Conservation (phyloP, 2,797 vertebrate species). For the Liparis tanakae region DNA sequence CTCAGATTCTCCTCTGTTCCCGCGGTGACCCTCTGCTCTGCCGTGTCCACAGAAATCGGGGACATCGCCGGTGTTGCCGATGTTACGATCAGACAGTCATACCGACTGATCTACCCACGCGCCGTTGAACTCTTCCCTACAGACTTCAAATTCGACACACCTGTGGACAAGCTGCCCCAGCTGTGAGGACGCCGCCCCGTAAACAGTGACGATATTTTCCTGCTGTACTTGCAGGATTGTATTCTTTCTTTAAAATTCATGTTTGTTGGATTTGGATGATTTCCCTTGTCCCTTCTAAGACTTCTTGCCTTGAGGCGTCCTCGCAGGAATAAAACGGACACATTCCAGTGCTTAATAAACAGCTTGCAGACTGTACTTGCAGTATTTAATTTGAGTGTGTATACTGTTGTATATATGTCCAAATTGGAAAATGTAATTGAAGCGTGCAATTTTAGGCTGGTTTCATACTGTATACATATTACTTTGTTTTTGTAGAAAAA, state of each 20-base stretch:
- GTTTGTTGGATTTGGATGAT: constrained; percentile 62
- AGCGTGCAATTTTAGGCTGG: constrained; percentile 83
- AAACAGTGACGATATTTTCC: constrained; percentile 33
- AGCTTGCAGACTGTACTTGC: constrained; percentile 77
- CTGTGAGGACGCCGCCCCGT: constrained; percentile 84
- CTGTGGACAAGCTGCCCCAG: constrained; percentile 97
- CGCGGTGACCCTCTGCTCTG: background rate
- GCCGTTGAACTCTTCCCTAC: constrained; percentile 96
- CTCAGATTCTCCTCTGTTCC: background rate
- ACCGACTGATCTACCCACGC: constrained; percentile 96
- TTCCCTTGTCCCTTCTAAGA: constrained; percentile 77
- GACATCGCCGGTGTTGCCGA: constrained; percentile 98
- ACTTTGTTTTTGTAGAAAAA: constrained; percentile 90
- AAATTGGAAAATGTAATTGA: constrained; percentile 82
- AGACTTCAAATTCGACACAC: constrained; percentile 99
- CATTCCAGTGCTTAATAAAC: constrained; percentile 90
- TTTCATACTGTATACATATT: constrained; percentile 89
- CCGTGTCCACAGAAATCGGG: constrained; percentile 89
- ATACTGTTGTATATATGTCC: constrained; percentile 88
- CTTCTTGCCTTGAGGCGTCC: constrained; percentile 78
- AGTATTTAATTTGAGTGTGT: constrained; percentile 81
- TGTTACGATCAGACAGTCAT: constrained; percentile 97
- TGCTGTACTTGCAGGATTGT: constrained; percentile 68
- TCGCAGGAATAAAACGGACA: constrained; percentile 79
- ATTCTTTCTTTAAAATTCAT: constrained; percentile 36